phyloP scores from a whole-genome alignment of 2,888 invertebrate species.

The Schrankia costaestrigalis region DNA sequence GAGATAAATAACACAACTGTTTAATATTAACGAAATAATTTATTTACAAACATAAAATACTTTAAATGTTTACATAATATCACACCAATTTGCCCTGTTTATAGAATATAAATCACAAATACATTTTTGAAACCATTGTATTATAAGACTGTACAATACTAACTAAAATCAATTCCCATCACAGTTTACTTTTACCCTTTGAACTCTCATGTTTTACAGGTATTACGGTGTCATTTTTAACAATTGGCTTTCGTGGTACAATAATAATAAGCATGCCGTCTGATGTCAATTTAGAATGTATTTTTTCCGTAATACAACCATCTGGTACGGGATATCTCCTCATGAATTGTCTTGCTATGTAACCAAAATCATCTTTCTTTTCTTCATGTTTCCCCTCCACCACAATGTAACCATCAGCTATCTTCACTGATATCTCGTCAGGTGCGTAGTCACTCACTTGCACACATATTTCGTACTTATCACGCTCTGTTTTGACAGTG shows the following conservation, averaged over 20 bases:
- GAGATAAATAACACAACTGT: not conserved
- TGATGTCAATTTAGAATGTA: conserved; percentile 50
- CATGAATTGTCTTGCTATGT: conserved; percentile 52
- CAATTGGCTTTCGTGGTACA: conserved; percentile 38
- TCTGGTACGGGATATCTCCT: conserved; percentile 54
- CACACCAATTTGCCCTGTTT: conserved; percentile 4
- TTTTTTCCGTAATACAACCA: conserved; percentile 44
- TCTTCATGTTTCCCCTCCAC: conserved; percentile 62
- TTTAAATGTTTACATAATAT: conserved; percentile 3
- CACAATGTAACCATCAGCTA: conserved; percentile 46
- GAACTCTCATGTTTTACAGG: conserved; percentile 47
- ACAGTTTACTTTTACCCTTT: conserved; percentile 49
- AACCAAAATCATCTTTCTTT: conserved; percentile 56
- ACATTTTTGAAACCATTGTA: conserved; percentile 3
- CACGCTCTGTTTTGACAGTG: conserved; percentile 36
- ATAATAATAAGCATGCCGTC: conserved; percentile 52
- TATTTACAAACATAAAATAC: conserved; percentile 5
- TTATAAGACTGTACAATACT: conserved; percentile 3
- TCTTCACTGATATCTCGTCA: conserved; percentile 52
- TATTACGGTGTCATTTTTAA: conserved; percentile 52
- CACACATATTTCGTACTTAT: conserved; percentile 54
- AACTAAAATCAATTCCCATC: conserved; percentile 12
- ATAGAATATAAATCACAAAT: conserved; percentile 1
- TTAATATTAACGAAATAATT: not conserved
- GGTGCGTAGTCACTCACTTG: conserved; percentile 55